Conservation (phyloP, 2,888 invertebrate genomes). For the Hedychridium roseum region DNA sequence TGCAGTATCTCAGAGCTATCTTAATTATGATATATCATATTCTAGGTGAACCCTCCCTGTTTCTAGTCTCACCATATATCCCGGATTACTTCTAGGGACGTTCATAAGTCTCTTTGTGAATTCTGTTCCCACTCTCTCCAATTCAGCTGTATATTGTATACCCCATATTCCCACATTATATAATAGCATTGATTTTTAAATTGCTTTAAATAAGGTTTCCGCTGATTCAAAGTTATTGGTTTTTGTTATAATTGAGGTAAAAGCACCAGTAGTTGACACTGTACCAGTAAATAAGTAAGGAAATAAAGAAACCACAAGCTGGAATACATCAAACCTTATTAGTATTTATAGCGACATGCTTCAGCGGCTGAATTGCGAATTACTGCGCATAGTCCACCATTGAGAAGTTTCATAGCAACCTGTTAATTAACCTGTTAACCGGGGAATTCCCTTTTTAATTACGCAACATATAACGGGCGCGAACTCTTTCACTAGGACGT, state of each 20-base stretch:
- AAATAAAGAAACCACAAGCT: no score
- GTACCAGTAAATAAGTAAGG: no score
- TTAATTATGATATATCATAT: neutral
- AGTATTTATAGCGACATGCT: no score
- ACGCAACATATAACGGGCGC: neutral
- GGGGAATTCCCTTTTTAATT: neutral
- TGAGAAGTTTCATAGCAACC: no score
- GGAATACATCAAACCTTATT: no score
- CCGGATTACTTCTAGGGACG: neutral
- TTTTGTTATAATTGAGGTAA: neutral
- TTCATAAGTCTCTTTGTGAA: conserved; percentile 2
- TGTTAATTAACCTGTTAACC: neutral
- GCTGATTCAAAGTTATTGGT: neutral
- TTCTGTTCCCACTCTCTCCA: neutral
- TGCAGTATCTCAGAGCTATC: neutral
- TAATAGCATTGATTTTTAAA: neutral
- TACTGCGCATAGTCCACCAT: no score
- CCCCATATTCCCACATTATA: neutral
- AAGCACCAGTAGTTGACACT: no score
- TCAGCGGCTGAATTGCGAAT: no score
- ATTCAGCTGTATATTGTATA: neutral
- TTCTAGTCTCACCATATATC: neutral
- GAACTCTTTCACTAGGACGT: neutral
- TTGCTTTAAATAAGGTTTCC: conserved; percentile 4
- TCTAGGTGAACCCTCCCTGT: neutral